Evolutionary conservation across 2,797 vertebrate genomes (phyloP).

Genomic region (Diplodus sargus): DNA sequence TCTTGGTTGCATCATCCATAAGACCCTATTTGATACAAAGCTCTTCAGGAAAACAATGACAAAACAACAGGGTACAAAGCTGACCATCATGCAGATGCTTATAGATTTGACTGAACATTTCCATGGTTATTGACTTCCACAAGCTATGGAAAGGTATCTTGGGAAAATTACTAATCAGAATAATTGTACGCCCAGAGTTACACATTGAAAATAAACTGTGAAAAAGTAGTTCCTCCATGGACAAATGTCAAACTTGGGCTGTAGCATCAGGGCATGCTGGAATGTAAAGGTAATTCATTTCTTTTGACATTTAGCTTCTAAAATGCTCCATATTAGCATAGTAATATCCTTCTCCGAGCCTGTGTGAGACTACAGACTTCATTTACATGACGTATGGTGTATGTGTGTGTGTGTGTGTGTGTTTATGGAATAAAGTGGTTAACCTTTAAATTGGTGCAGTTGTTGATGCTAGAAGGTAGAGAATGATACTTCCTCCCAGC

Average conservation of each 20-base stretch:
- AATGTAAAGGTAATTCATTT: constrained; percentile 83
- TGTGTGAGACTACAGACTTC: constrained; percentile 68
- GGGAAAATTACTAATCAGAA: constrained; percentile 23
- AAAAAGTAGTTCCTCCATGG: constrained; percentile 49
- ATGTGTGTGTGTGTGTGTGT: constrained; percentile 62
- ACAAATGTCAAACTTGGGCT: constrained; percentile 80
- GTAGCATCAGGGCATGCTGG: constrained; percentile 57
- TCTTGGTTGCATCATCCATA: background rate
- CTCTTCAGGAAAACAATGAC: background rate
- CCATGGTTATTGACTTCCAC: background rate
- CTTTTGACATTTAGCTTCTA: constrained; percentile 85
- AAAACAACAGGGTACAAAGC: background rate
- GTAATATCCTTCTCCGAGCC: constrained; percentile 78
- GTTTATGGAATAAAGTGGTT: constrained; percentile 76
- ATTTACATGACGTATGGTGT: constrained; percentile 80
- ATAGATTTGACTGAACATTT: background rate
- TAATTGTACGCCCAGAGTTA: constrained; percentile 28
- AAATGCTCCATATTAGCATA: constrained; percentile 84
- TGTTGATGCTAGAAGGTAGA: constrained; percentile 71
- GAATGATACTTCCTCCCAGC: constrained; percentile 61
- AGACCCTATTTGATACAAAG: background rate
- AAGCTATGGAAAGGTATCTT: background rate
- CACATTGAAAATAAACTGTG: constrained; percentile 22
- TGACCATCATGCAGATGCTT: background rate
- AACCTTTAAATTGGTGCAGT: constrained; percentile 81